Evolutionary conservation across 2,113 vertebrate species (phyloP), one percentile per base, ranked within the genome.

Genomic region (Kobus ellipsiprymnus): DNA sequence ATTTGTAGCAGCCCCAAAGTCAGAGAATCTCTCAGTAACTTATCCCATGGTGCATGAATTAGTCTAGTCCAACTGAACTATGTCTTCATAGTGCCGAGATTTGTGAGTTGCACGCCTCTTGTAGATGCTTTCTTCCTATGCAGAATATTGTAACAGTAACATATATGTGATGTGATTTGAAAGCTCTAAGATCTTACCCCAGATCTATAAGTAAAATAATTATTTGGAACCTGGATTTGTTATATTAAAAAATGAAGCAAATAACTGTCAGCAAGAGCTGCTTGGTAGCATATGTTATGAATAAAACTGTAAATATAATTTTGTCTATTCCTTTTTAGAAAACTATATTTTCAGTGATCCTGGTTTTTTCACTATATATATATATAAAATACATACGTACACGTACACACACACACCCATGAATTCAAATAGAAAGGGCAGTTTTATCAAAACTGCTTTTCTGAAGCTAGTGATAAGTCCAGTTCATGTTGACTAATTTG

Each of bases 191-290:
- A 50, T 44, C n/a, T 86, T 54, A 87, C 30, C 46, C 82, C 44
- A 92, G 52, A n/a, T 74, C 29, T 96, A n/a, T 19, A 90, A 64
- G 54, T 95, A 80, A 92, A 92, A 55, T 74, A 80, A 78, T 85
- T 93, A 90, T 40, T 95, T 88, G 64, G 87, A 93, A 93, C 17
- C 50, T 91, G 33, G 3, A 55, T 90, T 93, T 92, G n/a, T 90
- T 93, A 90, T 94, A 55, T 44, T 48, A 84, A 78, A 52, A 30
- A 93, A 74, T 33, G 50, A 80, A n/a, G 36, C 12, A 59, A 95
- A 33, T 86, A 77, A 82, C 87, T 86, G 21, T 60, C 67, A 74
- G 23, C n/a, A 16, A 54, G 55, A 60, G 17, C 90, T 90, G 6
- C 27, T 64, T 94, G 46, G 48, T 81, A 50, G 46, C 29, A 64